Evolutionary conservation across 1,140 invertebrate genomes (phyloP).

Genomic region (Mesaphorura yosii): DNA sequence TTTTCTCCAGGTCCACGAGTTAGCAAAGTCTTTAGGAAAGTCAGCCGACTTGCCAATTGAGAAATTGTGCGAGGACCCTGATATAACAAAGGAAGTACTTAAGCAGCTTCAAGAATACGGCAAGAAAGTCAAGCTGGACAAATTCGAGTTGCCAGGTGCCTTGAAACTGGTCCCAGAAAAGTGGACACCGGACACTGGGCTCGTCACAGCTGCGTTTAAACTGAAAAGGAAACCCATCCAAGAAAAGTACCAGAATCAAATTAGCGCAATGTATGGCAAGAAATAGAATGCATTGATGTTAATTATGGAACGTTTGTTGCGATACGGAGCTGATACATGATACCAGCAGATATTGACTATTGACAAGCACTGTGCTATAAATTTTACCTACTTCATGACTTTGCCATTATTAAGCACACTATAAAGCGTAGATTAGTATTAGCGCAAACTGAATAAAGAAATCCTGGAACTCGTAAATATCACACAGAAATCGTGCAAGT

Average conservation of each 20-base stretch:
- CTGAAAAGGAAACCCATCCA: conserved; percentile 27
- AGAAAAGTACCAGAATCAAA: conserved; percentile 22
- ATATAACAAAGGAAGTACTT: conserved; percentile 62
- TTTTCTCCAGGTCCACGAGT: conserved; percentile 52
- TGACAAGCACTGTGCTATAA: too few species aligned
- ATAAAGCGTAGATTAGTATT: too few species aligned
- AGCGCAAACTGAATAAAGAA: too few species aligned
- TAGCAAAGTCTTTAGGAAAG: conserved; percentile 53
- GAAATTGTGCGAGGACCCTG: conserved; percentile 56
- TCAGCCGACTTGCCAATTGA: conserved; percentile 49
- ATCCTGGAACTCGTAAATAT: too few species aligned
- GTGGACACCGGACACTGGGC: conserved; percentile 25
- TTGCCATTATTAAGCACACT: too few species aligned
- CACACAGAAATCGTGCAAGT: too few species aligned
- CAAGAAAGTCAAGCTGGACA: conserved; percentile 35
- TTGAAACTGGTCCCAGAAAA: conserved; percentile 18
- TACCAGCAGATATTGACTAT: too few species aligned
- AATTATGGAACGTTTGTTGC: too few species aligned
- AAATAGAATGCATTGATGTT: too few species aligned
- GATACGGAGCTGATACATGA: too few species aligned
- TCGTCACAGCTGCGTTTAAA: conserved; percentile 31
- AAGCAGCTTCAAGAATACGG: conserved; percentile 63
- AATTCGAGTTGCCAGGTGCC: conserved; percentile 23
- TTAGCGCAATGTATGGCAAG: conserved; percentile 21
- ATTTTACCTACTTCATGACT: too few species aligned